Conservation (phyloP, 2,888 invertebrate species). For the Lasioglossum leucozonium region DNA sequence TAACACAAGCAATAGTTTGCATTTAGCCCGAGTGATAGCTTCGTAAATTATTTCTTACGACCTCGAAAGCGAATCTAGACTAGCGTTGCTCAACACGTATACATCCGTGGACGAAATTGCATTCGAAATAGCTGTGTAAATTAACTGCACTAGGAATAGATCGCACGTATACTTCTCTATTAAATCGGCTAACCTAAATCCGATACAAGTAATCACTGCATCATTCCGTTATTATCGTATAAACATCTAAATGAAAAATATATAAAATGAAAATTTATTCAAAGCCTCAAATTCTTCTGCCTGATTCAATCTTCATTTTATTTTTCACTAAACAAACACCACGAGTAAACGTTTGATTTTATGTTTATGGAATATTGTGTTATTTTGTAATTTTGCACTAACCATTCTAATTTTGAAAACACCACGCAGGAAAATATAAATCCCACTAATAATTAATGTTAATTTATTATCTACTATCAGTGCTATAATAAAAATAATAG, state of each 20-base stretch:
- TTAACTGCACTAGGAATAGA: constrained; percentile 12
- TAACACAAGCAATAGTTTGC: constrained; percentile 22
- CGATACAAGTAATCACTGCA: not conserved
- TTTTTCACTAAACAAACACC: not conserved
- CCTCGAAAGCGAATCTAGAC: constrained; percentile 23
- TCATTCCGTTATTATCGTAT: too few species aligned
- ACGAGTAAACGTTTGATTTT: not conserved
- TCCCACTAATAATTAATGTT: too few species aligned
- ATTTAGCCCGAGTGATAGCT: constrained; percentile 24
- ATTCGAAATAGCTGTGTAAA: not conserved
- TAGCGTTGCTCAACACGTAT: not conserved
- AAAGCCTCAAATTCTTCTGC: not conserved
- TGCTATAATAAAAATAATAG: too few species aligned
- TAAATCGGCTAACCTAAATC: not conserved
- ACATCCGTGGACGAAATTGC: constrained; percentile 22
- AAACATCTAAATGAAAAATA: not conserved
- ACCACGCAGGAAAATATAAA: too few species aligned
- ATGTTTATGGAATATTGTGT: too few species aligned
- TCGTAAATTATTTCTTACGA: constrained; percentile 36
- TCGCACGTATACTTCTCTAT: constrained; percentile 2
- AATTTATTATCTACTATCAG: too few species aligned
- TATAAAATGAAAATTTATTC: too few species aligned
- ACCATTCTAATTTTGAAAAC: too few species aligned
- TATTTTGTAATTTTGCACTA: too few species aligned
- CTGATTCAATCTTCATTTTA: not conserved